Percentiles rank a stretch among this genome's conserved stretches.
These are phyloP conservation scores for Electrophaes corylata DNA, from an alignment of 2,888 invertebrate genomes.

Conservation along the genomic window DNA sequence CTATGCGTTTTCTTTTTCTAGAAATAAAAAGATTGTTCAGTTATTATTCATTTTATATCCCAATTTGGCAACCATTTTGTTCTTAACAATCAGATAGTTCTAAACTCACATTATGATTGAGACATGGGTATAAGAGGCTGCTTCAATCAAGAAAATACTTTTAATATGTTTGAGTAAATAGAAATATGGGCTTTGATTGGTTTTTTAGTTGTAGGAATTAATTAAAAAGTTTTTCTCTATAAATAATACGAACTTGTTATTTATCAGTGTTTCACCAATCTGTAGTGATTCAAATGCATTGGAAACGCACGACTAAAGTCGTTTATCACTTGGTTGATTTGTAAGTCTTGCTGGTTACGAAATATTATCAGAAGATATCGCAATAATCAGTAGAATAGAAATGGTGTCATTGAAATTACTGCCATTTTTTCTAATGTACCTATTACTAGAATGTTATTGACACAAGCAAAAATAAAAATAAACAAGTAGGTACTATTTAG, in stretches of 20 bases:
- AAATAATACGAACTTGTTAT: neutral
- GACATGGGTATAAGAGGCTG: too few relatives aligned
- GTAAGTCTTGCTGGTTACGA: constrained; percentile 26
- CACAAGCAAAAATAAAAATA: neutral
- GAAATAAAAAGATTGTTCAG: neutral
- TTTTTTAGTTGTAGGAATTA: neutral
- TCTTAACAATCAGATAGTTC: neutral
- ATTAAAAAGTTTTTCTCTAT: neutral
- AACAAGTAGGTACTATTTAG: too few relatives aligned
- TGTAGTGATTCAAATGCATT: constrained; percentile 35
- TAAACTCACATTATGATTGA: neutral
- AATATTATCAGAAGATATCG: constrained; percentile 33
- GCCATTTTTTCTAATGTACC: neutral
- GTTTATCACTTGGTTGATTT: constrained; percentile 31
- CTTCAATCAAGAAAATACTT: neutral
- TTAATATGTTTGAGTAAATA: neutral
- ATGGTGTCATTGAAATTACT: constrained; percentile 30
- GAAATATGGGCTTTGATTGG: neutral
- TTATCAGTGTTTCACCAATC: constrained; percentile 8
- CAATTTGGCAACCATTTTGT: neutral
- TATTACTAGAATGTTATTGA: neutral
- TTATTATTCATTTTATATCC: neutral
- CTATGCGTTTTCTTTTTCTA: neutral
- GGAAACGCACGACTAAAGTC: constrained; percentile 26
- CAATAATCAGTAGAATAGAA: constrained; percentile 30